These are phyloP conservation scores for Enoplosus armatus DNA, from an alignment of 2,797 vertebrate species.

Conservation along the genomic window DNA sequence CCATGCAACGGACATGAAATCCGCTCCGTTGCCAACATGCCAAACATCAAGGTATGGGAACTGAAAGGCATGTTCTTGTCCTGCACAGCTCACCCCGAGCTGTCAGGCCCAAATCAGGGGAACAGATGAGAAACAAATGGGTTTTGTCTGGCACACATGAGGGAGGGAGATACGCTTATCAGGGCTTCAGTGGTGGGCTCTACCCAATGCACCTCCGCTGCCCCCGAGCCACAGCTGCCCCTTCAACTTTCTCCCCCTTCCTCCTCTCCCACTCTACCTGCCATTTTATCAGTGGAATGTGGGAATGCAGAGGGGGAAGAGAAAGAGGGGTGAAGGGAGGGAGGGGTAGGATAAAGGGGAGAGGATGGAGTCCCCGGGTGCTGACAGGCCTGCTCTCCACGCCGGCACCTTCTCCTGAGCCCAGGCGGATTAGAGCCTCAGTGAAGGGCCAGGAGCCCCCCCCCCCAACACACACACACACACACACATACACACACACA, in stretches of 20 bases:
- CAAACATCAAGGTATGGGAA: slow-evolving; percentile 8
- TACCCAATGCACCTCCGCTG: slow-evolving; percentile 50
- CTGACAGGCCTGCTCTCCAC: slow-evolving; percentile 79
- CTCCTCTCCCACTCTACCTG: slow-evolving; percentile 58
- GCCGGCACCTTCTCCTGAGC: slow-evolving; percentile 80
- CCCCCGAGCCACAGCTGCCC: slow-evolving; percentile 60
- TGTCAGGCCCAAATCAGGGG: slow-evolving; percentile 72
- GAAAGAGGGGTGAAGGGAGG: slow-evolving; percentile 32
- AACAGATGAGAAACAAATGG: slow-evolving; percentile 82
- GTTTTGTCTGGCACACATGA: slow-evolving; percentile 82
- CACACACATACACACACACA: no score
- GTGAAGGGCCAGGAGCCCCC: slow-evolving; percentile 48
- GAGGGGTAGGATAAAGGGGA: slow-evolving; percentile 36
- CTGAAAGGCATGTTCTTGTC: slow-evolving; percentile 20
- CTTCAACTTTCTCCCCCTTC: slow-evolving; percentile 31
- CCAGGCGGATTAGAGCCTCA: slow-evolving; percentile 66
- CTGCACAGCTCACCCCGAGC: slow-evolving; percentile 60
- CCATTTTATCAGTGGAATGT: slow-evolving; percentile 82
- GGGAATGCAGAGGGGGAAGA: slow-evolving; percentile 65
- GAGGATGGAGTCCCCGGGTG: slow-evolving; percentile 61
- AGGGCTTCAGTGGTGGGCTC: slow-evolving; percentile 66
- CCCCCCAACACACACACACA: no score
- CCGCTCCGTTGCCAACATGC: neutral
- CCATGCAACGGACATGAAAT: neutral
- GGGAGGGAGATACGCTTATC: slow-evolving; percentile 81